Percentiles rank a stretch among this genome's conserved stretches.
Evolutionary conservation across 2,797 vertebrate genomes (phyloP).

Genomic region (Hyperoplus immaculatus): DNA sequence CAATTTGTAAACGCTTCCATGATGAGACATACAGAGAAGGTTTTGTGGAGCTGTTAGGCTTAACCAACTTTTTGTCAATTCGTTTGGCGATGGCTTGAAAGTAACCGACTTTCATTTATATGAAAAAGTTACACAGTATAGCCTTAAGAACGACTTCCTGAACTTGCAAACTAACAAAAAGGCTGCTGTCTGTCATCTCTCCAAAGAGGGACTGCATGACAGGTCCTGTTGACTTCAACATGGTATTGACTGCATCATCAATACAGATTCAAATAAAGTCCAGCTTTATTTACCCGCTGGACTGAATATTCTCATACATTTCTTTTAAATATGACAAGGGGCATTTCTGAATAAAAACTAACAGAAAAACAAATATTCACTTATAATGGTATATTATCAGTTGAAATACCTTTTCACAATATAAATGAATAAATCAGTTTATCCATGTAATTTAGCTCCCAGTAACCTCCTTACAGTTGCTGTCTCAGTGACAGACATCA

Average conservation of each 20-base stretch:
- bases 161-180: not conserved
- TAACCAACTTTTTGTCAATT: no score
- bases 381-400: no score
- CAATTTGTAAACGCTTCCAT: no score
- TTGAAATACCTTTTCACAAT: no score
- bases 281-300: not conserved
- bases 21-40: no score
- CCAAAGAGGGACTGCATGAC: not conserved
- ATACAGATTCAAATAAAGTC: not conserved
- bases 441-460: slow-evolving; percentile 20
- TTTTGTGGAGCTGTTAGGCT: no score
- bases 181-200: not conserved
- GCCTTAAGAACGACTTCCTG: not conserved
- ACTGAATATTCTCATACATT: not conserved
- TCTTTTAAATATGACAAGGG: not conserved
- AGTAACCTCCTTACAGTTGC: not conserved
- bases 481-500: not conserved
- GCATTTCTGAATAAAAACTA: no score
- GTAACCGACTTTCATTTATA: no score
- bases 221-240: not conserved
- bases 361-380: no score
- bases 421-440: not conserved
- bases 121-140: no score
- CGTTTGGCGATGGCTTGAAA: no score
- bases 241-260: not conserved